phyloP scores from a whole-genome alignment of 2,113 vertebrate species.

The Gobiocypris rarus region DNA sequence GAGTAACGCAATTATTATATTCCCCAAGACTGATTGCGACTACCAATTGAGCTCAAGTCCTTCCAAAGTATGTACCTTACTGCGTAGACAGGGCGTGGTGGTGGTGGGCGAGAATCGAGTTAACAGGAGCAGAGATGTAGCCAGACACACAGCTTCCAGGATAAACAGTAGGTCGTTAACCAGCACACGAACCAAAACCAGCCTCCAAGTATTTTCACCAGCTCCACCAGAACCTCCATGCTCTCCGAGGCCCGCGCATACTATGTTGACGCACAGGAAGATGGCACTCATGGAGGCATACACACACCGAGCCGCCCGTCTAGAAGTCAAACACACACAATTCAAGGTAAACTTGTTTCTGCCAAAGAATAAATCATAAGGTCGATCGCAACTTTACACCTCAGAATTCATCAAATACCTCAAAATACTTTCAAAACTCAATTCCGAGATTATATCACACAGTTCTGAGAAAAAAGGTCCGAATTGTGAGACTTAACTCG shows the following conservation, averaged over 20 bases:
- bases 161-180: constrained; percentile 89
- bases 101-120: constrained; percentile 76
- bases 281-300: constrained; percentile 71
- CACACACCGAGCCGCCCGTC: constrained; percentile 59
- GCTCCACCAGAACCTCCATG: constrained; percentile 60
- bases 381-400: no score
- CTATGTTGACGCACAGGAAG: constrained; percentile 83
- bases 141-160: constrained; percentile 80
- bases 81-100: constrained; percentile 81
- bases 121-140: constrained; percentile 79
- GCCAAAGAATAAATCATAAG: no score
- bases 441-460: no score
- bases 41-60: background rate
- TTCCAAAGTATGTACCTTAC: constrained; percentile 73
- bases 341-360: no score
- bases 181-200: constrained; percentile 83
- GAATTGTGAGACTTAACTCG: no score
- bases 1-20: no score
- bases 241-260: constrained; percentile 77
- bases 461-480: no score
- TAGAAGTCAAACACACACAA: constrained; percentile 42
- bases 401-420: no score
- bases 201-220: constrained; percentile 75
- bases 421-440: no score
- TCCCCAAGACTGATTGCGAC: background rate